phyloP scores from a whole-genome alignment of 2,888 invertebrate species.

The Phortica magna region DNA sequence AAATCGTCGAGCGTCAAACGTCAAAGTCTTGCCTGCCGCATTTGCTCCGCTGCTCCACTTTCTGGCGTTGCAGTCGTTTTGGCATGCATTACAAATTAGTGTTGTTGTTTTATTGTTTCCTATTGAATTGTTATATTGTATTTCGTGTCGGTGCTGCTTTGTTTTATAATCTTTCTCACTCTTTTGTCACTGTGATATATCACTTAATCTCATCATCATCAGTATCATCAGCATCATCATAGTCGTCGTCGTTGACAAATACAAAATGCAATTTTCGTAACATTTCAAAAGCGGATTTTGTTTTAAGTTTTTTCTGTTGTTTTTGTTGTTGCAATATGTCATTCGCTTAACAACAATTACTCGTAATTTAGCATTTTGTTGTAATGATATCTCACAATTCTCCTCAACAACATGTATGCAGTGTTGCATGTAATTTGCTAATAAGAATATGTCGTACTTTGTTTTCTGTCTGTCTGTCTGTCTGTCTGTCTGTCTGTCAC shows the following conservation, averaged over 20 bases:
- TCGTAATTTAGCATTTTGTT: constrained; percentile 62
- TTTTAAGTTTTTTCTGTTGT: not conserved
- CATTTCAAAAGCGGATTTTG: not conserved
- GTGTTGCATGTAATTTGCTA: constrained; percentile 68
- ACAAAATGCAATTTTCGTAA: too few relatives aligned
- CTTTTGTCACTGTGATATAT: constrained; percentile 29
- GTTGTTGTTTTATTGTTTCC: constrained; percentile 2
- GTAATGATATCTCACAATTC: constrained; percentile 20
- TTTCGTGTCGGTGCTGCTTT: constrained; percentile 14
- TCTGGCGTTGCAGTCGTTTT: not conserved
- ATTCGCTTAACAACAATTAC: constrained; percentile 72
- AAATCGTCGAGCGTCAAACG: constrained; percentile 48
- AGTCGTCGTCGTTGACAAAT: too few relatives aligned
- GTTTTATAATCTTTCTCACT: constrained; percentile 14
- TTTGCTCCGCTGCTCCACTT: not conserved
- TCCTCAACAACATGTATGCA: constrained; percentile 37
- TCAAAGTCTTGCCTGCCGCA: constrained; percentile 27
- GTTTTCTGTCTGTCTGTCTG: too few relatives aligned
- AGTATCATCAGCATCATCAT: not conserved
- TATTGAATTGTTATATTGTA: not conserved
- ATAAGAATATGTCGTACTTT: constrained; percentile 47
- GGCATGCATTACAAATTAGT: constrained; percentile 22
- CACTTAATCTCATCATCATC: not conserved
- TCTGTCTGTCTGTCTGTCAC: not conserved
- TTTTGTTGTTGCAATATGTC: constrained; percentile 33